Evolutionary conservation across 2,888 invertebrate genomes (phyloP).

Genomic region (Polymixis flavicincta): DNA sequence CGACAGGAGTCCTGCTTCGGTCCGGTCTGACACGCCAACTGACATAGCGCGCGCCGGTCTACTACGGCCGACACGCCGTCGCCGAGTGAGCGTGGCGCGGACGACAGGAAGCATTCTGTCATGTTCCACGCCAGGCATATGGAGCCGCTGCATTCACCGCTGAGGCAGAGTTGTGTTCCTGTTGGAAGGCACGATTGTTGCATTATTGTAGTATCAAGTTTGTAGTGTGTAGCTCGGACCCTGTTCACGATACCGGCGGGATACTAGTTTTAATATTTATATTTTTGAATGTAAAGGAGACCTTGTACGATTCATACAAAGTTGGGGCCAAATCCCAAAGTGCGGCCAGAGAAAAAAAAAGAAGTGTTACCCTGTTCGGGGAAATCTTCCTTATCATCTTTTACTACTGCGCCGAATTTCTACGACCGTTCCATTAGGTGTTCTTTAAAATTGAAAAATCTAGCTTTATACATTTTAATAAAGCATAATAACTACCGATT

Average conservation of each 20-base stretch:
- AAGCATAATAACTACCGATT: too few relatives aligned
- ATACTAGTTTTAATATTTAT: not conserved
- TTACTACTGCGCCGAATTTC: too few relatives aligned
- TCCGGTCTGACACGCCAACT: slow-evolving; percentile 98
- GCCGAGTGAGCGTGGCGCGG: slow-evolving; percentile 91
- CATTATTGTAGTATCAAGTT: too few relatives aligned
- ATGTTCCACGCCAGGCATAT: slow-evolving; percentile 98
- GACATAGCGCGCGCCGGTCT: slow-evolving; percentile 97
- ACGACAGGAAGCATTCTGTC: slow-evolving; percentile 98
- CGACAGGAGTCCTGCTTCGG: slow-evolving; percentile 93
- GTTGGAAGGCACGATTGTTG: slow-evolving; percentile 34
- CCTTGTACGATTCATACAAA: too few relatives aligned
- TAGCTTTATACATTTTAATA: too few relatives aligned
- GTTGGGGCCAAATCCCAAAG: too few relatives aligned
- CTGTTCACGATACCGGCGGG: not conserved
- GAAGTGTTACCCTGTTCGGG: too few relatives aligned
- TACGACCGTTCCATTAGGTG: too few relatives aligned
- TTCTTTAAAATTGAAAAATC: too few relatives aligned
- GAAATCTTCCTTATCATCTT: too few relatives aligned
- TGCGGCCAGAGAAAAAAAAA: too few relatives aligned
- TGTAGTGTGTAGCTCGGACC: not conserved
- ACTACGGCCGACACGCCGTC: slow-evolving; percentile 90
- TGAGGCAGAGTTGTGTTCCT: slow-evolving; percentile 95
- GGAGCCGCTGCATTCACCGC: slow-evolving; percentile 98
- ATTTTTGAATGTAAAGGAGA: not conserved